Evolutionary conservation across 2,888 invertebrate genomes (phyloP).

Genomic region (Diabrotica balteata): DNA sequence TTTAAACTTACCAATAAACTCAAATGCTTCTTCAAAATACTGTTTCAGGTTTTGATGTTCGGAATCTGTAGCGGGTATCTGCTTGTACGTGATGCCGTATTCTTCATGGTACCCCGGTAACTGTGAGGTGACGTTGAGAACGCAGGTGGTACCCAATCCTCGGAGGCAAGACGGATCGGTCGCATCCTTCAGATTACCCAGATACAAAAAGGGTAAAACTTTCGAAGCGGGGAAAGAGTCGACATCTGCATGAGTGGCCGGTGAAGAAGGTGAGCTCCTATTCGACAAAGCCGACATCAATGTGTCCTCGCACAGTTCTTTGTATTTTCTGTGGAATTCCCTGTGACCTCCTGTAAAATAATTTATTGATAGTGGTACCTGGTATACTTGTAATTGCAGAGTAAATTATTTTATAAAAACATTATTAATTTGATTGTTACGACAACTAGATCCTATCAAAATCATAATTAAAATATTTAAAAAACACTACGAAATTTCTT

Average conservation of each 20-base stretch:
- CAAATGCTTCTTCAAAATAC: slow-evolving; percentile 86
- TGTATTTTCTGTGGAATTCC: slow-evolving; percentile 74
- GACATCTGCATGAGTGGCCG: slow-evolving; percentile 65
- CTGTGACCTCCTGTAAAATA: slow-evolving; percentile 70
- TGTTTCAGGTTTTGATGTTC: slow-evolving; percentile 86
- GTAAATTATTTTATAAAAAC: no score
- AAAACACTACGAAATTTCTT: no score
- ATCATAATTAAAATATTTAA: no score
- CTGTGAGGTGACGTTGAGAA: slow-evolving; percentile 83
- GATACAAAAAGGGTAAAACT: slow-evolving; percentile 80
- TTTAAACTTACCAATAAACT: slow-evolving; percentile 78
- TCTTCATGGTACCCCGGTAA: slow-evolving; percentile 74
- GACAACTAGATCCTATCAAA: not conserved
- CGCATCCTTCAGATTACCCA: slow-evolving; percentile 84
- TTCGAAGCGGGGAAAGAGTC: slow-evolving; percentile 80
- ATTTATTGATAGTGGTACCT: not conserved
- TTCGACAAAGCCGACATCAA: slow-evolving; percentile 62
- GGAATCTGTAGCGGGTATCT: slow-evolving; percentile 83
- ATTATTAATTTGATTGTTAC: not conserved
- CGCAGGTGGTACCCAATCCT: slow-evolving; percentile 75
- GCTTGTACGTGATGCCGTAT: slow-evolving; percentile 73
- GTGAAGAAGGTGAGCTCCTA: slow-evolving; percentile 55
- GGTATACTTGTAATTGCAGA: not conserved
- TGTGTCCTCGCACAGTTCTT: slow-evolving; percentile 76
- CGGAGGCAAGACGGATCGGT: slow-evolving; percentile 72